A percentile compares a stretch with the other conserved stretches of the same genome.
phyloP scores from a whole-genome alignment of 2,113 vertebrate genomes.

The Rousettus leschenaultii region DNA sequence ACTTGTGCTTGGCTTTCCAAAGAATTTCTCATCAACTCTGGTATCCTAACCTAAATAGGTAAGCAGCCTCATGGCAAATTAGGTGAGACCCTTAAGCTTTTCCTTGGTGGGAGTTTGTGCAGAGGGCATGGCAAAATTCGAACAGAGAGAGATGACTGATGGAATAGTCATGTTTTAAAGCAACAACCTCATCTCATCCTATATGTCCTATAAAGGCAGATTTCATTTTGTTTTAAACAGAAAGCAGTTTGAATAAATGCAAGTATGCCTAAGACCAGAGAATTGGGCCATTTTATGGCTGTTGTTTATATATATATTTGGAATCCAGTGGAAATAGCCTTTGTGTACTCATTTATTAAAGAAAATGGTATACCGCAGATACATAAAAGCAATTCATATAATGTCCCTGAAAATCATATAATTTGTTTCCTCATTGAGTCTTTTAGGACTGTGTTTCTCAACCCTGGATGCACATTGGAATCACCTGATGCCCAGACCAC shows the following conservation, averaged over 20 bases:
- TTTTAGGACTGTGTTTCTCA: not conserved
- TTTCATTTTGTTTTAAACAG: not conserved
- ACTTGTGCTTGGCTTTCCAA: slow-evolving; percentile 74
- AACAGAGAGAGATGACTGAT: not conserved
- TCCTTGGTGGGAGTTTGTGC: not conserved
- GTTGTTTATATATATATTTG: not conserved
- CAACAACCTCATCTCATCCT: not conserved
- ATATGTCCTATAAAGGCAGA: not conserved
- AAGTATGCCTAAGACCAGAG: not conserved
- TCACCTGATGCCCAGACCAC: not conserved
- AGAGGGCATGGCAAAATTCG: slow-evolving; percentile 22
- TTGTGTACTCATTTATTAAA: slow-evolving; percentile 52
- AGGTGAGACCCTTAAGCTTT: slow-evolving; percentile 39
- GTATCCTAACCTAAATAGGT: slow-evolving; percentile 71
- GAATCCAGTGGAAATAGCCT: slow-evolving; percentile 30
- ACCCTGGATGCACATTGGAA: not conserved
- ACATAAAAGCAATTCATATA: slow-evolving; percentile 46
- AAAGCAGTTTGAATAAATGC: slow-evolving; percentile 48
- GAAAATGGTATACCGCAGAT: slow-evolving; percentile 1
- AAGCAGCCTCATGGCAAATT: slow-evolving; percentile 49
- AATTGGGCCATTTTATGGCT: not conserved
- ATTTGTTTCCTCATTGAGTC: not conserved
- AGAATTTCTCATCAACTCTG: slow-evolving; percentile 75
- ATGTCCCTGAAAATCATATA: slow-evolving; percentile 23
- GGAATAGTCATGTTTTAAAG: slow-evolving; percentile 11